These are phyloP conservation scores for Alligator sinensis DNA, from an alignment of 2,113 vertebrate species.

Conservation along the genomic window DNA sequence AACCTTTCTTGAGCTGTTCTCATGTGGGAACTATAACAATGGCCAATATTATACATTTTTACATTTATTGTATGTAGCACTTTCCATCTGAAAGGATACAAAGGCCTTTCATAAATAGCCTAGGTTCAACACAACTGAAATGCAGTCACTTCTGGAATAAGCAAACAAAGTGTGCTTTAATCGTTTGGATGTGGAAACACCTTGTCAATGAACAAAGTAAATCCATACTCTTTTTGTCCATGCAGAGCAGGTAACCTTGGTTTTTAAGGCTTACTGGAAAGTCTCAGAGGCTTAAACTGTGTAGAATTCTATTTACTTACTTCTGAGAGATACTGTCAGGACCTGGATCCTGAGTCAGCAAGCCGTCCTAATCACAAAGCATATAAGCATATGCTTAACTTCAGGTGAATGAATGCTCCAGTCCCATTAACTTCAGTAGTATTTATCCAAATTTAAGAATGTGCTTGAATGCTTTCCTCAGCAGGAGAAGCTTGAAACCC, in stretches of 20 bases:
- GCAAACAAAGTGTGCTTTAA: background rate
- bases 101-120: background rate
- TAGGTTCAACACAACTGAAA: background rate
- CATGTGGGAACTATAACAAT: too few relatives aligned
- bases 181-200: too few relatives aligned
- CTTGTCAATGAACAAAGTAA: too few relatives aligned
- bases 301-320: background rate
- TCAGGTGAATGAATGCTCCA: background rate
- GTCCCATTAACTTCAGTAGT: background rate
- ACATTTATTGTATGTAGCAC: background rate
- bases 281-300: background rate
- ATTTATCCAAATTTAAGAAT: background rate
- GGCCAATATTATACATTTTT: background rate
- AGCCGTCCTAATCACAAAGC: background rate
- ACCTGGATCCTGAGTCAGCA: background rate
- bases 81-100: background rate
- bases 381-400: fast-evolving
- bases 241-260: too few relatives aligned
- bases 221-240: too few relatives aligned
- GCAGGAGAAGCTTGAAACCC: background rate
- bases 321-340: background rate
- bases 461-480: background rate
- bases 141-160: too few relatives aligned
- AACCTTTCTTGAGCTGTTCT: too few relatives aligned
- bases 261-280: too few relatives aligned